A percentile compares a stretch with the other conserved stretches of the same genome.
Conservation (phyloP, 2,113 vertebrate genomes). For the Macquaria australasica region DNA sequence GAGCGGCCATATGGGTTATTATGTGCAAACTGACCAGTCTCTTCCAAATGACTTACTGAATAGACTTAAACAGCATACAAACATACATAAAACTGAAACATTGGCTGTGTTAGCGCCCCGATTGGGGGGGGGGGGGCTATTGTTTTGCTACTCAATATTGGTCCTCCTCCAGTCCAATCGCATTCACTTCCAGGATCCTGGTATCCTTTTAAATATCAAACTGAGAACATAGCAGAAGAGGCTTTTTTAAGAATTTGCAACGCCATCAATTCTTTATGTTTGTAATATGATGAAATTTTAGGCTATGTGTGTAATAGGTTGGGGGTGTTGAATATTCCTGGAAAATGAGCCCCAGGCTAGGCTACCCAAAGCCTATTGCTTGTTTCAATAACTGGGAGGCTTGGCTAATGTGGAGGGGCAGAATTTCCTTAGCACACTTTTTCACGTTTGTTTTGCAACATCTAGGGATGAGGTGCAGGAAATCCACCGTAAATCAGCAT, state of each 20-base stretch:
- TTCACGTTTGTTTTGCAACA: neutral
- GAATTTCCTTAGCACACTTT: neutral
- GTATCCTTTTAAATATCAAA: conserved; percentile 17
- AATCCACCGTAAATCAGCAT: conserved; percentile 19
- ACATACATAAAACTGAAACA: conserved; percentile 40
- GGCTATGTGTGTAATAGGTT: conserved; percentile 52
- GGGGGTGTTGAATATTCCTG: conserved; percentile 46
- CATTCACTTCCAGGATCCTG: conserved; percentile 28
- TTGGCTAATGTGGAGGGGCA: conserved; percentile 18
- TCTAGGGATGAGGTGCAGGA: neutral
- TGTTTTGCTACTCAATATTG: conserved; percentile 47
- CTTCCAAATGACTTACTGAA: conserved; percentile 15
- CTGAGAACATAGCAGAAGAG: conserved; percentile 17
- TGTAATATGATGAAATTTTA: conserved; percentile 53
- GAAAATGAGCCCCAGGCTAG: conserved; percentile 26
- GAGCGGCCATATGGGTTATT: conserved; percentile 14
- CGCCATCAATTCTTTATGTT: conserved; percentile 43
- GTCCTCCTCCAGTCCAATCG: conserved; percentile 32
- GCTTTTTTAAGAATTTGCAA: conserved; percentile 35
- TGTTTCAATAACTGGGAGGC: conserved; percentile 53
- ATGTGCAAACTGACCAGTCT: conserved; percentile 28
- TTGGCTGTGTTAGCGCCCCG: conserved; percentile 31
- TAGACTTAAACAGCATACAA: neutral
- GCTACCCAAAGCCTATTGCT: conserved; percentile 38
- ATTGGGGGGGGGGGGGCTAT: conserved; percentile 34